Conservation (phyloP, 1,140 invertebrate species). For the Euschistus heros region DNA sequence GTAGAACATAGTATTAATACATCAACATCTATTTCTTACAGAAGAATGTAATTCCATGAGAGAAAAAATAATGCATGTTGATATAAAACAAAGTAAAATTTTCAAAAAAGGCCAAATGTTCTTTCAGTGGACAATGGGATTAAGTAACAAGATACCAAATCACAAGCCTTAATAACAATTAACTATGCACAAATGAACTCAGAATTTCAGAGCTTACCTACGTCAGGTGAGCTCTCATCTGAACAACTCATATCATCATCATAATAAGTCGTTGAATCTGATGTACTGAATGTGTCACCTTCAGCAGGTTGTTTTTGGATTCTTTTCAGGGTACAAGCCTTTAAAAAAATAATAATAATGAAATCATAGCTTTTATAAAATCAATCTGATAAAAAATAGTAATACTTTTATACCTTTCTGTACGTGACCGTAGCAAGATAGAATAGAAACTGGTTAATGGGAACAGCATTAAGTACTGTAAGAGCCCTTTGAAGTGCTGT, state of each 20-base stretch:
- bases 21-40: too few relatives aligned
- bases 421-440: slow-evolving; percentile 79
- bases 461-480: slow-evolving; percentile 49
- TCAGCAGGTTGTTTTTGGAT: slow-evolving; percentile 66
- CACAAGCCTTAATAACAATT: too few relatives aligned
- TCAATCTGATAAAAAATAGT: background rate
- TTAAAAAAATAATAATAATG: slow-evolving; percentile 12
- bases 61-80: too few relatives aligned
- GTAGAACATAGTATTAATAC: too few relatives aligned
- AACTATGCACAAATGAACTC: background rate
- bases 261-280: slow-evolving; percentile 85
- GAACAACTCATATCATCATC: slow-evolving; percentile 78
- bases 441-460: slow-evolving; percentile 68
- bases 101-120: too few relatives aligned
- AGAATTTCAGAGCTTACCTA: slow-evolving; percentile 42
- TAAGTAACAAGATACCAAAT: too few relatives aligned
- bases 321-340: slow-evolving; percentile 69
- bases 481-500: slow-evolving; percentile 56
- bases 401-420: slow-evolving; percentile 51
- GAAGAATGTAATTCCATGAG: too few relatives aligned
- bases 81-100: too few relatives aligned
- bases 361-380: background rate
- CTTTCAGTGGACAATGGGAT: too few relatives aligned
- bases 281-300: slow-evolving; percentile 71
- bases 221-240: slow-evolving; percentile 76